Conservation (phyloP, 2,113 vertebrate species). For the Callorhinus ursinus region DNA sequence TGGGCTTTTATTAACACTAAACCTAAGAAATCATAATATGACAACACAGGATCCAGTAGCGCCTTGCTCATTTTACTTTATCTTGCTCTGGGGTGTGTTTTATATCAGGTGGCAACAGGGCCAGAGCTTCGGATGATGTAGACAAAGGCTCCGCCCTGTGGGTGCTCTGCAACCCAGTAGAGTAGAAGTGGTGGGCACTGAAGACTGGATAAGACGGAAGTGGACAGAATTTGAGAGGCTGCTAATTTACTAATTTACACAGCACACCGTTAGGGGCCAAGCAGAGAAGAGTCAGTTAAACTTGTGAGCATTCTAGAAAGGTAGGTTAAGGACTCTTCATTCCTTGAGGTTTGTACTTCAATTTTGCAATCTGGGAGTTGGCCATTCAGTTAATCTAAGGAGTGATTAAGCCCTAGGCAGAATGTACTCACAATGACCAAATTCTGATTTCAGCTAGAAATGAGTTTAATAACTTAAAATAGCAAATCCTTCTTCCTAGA, state of each 20-base stretch:
- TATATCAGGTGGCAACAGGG: not conserved
- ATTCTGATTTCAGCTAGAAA: conserved; percentile 62
- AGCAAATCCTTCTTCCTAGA: conserved; percentile 67
- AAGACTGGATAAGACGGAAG: not conserved
- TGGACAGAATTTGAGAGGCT: not conserved
- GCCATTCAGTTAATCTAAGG: conserved; percentile 51
- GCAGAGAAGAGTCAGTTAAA: conserved; percentile 16
- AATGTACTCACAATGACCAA: conserved; percentile 32
- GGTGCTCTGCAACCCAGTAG: not conserved
- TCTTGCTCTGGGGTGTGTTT: not conserved
- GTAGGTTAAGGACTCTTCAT: conserved; percentile 36
- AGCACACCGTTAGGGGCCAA: not conserved
- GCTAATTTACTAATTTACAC: conserved; percentile 25
- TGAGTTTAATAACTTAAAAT: conserved; percentile 56
- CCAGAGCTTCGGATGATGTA: not conserved
- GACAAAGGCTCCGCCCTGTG: not conserved
- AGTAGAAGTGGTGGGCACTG: not conserved
- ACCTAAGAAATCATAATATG: not conserved
- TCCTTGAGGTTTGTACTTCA: conserved; percentile 26
- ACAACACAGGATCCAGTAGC: not conserved
- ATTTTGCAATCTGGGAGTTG: conserved; percentile 27
- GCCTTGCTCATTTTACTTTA: not conserved
- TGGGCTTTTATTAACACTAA: conserved; percentile 4
- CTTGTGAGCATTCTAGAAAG: not conserved
- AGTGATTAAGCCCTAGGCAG: conserved; percentile 58